These are phyloP conservation scores for Acyrthosiphon pisum DNA, from an alignment of 1,140 invertebrate species.

Conservation along the genomic window DNA sequence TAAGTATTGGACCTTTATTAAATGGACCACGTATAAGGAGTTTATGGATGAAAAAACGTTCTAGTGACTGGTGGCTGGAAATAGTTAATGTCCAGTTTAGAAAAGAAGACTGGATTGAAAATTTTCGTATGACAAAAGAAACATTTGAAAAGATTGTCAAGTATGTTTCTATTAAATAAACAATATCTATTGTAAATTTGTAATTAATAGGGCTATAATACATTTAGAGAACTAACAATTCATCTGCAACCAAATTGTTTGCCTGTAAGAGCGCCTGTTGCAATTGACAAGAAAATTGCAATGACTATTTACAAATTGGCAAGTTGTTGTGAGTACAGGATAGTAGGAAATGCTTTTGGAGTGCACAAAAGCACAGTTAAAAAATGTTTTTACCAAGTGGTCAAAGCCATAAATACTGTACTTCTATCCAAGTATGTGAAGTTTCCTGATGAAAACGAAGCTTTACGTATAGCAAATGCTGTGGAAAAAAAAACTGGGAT, in stretches of 20 bases:
- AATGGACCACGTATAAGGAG: not conserved
- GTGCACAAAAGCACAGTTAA: constrained; percentile 10
- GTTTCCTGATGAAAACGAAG: not conserved
- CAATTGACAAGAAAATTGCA: not conserved
- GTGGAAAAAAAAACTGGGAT: constrained; percentile 4
- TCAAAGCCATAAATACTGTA: not conserved
- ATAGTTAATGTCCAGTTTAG: not conserved
- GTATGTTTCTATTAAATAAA: not conserved
- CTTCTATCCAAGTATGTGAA: not conserved
- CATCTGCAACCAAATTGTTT: constrained; percentile 1
- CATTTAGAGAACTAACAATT: not conserved
- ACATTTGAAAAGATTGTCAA: not conserved
- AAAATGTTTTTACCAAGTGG: constrained; percentile 3
- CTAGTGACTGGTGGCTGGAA: not conserved
- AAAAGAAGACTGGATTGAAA: constrained; percentile 12
- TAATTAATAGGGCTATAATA: not conserved
- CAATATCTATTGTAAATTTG: not conserved
- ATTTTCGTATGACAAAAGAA: constrained; percentile 3
- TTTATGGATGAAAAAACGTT: not conserved
- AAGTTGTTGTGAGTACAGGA: constrained; percentile 12
- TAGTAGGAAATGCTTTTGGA: not conserved
- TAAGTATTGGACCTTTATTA: not conserved
- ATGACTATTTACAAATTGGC: constrained; percentile 7
- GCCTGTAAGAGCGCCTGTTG: constrained; percentile 1
- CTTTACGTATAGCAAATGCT: constrained; percentile 27